phyloP scores from a whole-genome alignment of 2,888 invertebrate genomes.

The Macrosiphum euphorbiae region DNA sequence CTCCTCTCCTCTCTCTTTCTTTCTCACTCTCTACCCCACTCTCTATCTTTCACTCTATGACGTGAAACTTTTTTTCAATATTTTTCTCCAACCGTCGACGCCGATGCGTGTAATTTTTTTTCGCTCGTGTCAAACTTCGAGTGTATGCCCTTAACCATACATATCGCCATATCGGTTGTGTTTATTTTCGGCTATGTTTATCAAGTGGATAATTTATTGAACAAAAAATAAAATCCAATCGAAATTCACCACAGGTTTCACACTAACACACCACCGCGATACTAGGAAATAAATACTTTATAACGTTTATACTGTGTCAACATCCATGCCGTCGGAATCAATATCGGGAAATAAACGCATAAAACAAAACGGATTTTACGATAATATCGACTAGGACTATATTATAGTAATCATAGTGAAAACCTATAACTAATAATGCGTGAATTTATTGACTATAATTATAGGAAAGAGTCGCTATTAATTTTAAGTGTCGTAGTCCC shows the following conservation, averaged over 20 bases:
- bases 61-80: background rate
- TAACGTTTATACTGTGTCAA: conserved; percentile 1
- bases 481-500: background rate
- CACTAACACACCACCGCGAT: background rate
- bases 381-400: background rate
- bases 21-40: too few relatives aligned
- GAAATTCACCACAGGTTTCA: background rate
- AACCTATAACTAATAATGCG: background rate
- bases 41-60: background rate
- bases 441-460: background rate
- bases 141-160: background rate
- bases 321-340: background rate
- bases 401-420: background rate
- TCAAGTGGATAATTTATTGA: conserved; percentile 37
- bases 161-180: background rate
- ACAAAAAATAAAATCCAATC: conserved; percentile 46
- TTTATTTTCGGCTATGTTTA: conserved; percentile 40
- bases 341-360: background rate
- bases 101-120: background rate
- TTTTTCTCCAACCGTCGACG: background rate
- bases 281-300: conserved; percentile 27
- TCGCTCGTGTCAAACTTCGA: background rate
- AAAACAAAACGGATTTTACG: background rate
- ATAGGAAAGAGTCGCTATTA: background rate
- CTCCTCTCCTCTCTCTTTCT: too few relatives aligned